Conservation (phyloP, 2,888 invertebrate genomes). For the Tholera decimalis region DNA sequence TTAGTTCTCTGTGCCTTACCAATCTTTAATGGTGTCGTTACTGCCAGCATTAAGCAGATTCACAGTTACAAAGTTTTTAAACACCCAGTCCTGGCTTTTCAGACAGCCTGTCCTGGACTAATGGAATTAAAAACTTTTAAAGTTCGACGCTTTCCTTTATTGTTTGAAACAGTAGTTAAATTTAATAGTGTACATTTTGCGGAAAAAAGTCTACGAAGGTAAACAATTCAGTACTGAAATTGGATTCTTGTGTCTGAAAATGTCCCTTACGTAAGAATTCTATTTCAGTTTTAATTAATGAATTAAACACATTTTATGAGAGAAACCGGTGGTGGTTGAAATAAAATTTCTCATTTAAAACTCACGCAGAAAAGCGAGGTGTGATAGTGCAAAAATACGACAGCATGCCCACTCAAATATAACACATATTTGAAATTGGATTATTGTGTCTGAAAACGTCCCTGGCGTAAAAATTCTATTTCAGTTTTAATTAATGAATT, state of each 20-base stretch:
- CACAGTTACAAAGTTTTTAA: constrained; percentile 61
- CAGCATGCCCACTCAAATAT: no score
- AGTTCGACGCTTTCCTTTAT: constrained; percentile 49
- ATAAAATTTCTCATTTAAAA: neutral
- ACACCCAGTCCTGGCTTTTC: constrained; percentile 35
- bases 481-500: constrained; percentile 8
- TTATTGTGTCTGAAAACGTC: neutral
- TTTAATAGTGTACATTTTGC: constrained; percentile 41
- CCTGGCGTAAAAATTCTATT: constrained; percentile 1
- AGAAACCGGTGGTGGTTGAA: neutral
- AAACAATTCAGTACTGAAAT: constrained; percentile 18
- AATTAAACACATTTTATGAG: constrained; percentile 2
- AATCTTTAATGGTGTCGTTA: constrained; percentile 45
- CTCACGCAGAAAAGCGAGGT: neutral
- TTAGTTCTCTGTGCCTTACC: constrained; percentile 14
- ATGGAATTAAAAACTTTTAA: constrained; percentile 56
- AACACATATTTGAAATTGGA: constrained; percentile 27
- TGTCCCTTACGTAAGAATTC: neutral
- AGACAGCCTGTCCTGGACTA: constrained; percentile 48
- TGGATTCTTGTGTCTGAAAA: constrained; percentile 16
- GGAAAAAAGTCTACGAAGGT: neutral
- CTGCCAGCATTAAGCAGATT: constrained; percentile 39
- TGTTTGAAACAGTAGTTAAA: constrained; percentile 46
- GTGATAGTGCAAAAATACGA: neutral
- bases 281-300: constrained; percentile 14